Evolutionary conservation across 2,113 vertebrate genomes (phyloP).

Genomic region (Thryonomys swinderianus): DNA sequence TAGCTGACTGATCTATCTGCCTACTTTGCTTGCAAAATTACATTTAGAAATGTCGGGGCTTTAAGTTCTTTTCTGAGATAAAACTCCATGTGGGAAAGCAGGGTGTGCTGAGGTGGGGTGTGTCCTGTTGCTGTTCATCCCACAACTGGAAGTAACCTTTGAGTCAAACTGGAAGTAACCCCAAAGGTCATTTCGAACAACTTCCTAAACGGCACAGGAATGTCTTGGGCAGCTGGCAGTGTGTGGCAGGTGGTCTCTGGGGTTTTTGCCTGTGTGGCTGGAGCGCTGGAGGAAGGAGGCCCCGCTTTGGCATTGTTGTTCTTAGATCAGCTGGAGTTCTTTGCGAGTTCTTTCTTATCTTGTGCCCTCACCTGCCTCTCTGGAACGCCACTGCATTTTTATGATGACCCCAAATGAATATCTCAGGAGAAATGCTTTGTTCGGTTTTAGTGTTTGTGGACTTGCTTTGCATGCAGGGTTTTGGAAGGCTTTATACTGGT

Average conservation of each 20-base stretch:
- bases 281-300: background rate
- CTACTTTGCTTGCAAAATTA: conserved; percentile 12
- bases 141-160: conserved; percentile 10
- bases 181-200: conserved; percentile 65
- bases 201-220: conserved; percentile 61
- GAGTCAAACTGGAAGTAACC: conserved; percentile 56
- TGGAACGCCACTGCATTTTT: conserved; percentile 38
- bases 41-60: background rate
- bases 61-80: background rate
- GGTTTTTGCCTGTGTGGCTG: background rate
- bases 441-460: background rate
- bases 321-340: conserved; percentile 54
- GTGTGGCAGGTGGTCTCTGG: conserved; percentile 27
- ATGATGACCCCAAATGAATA: conserved; percentile 11
- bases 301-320: conserved; percentile 21
- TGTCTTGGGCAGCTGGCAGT: background rate
- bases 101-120: background rate
- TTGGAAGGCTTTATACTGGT: background rate
- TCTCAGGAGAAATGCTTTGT: background rate
- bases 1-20: background rate
- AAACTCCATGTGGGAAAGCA: background rate
- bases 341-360: conserved; percentile 55
- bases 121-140: conserved; percentile 23
- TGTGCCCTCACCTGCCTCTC: background rate
- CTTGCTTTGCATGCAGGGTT: conserved; percentile 12